Conservation (phyloP, 2,888 invertebrate species). For the Nymphalis polychloros region DNA sequence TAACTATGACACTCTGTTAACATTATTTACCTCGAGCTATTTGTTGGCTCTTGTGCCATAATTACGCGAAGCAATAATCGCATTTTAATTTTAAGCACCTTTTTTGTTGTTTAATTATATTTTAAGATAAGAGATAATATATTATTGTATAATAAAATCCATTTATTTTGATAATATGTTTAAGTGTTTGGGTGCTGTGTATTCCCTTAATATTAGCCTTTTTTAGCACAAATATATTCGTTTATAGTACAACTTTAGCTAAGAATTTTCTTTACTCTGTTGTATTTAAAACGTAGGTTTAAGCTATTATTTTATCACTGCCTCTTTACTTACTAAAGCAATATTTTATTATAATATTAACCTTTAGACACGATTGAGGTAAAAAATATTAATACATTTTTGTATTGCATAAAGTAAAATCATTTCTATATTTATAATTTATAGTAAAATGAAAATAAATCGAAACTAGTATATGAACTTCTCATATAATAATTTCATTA, state of each 20-base stretch:
- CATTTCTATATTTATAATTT: too few relatives aligned
- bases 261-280: slow-evolving; percentile 7
- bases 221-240: slow-evolving; percentile 35
- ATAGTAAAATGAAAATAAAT: too few relatives aligned
- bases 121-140: slow-evolving; percentile 16
- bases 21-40: slow-evolving; percentile 30
- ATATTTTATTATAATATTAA: background rate
- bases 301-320: slow-evolving; percentile 23
- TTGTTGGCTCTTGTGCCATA: slow-evolving; percentile 33
- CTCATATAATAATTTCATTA: too few relatives aligned
- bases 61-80: slow-evolving; percentile 26
- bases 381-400: background rate
- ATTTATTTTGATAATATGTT: slow-evolving; percentile 13
- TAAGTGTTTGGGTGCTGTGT: slow-evolving; percentile 30
- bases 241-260: slow-evolving; percentile 11
- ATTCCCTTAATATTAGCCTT: slow-evolving; percentile 15
- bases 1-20: slow-evolving; percentile 15
- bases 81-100: slow-evolving; percentile 9
- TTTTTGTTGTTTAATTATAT: slow-evolving; percentile 17
- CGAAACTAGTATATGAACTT: too few relatives aligned
- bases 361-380: background rate
- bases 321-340: background rate
- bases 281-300: slow-evolving; percentile 18
- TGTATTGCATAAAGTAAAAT: too few relatives aligned
- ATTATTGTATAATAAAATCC: slow-evolving; percentile 15